Evolutionary conservation across 2,113 vertebrate species (phyloP).

Genomic region (Perccottus glenii): DNA sequence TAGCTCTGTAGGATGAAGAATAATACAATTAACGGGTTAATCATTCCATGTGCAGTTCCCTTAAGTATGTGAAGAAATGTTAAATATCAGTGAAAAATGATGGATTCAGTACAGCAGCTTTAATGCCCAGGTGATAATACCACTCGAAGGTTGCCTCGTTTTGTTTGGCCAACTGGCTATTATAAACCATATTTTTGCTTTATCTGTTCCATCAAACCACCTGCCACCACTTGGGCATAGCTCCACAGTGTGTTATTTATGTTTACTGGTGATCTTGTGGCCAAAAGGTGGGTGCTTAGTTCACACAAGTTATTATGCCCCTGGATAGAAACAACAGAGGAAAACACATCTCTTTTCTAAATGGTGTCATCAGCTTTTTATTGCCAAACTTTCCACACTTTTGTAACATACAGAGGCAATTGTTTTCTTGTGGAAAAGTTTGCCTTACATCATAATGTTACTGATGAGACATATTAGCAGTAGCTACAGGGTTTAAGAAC

Average conservation of each 20-base stretch:
- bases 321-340: slow-evolving; percentile 49
- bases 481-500: slow-evolving; percentile 10
- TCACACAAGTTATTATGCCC: slow-evolving; percentile 71
- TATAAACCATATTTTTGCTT: slow-evolving; percentile 56
- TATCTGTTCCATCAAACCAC: slow-evolving; percentile 72
- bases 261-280: slow-evolving; percentile 81
- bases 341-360: slow-evolving; percentile 74
- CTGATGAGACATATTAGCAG: slow-evolving; percentile 19
- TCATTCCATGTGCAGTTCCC: not conserved
- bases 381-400: slow-evolving; percentile 51
- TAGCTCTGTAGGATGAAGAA: not conserved
- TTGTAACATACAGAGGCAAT: slow-evolving; percentile 39
- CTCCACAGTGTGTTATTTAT: slow-evolving; percentile 79
- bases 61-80: no score
- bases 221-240: slow-evolving; percentile 74
- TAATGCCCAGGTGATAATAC: slow-evolving; percentile 75
- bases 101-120: slow-evolving; percentile 70
- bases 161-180: slow-evolving; percentile 59
- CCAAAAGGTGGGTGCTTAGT: slow-evolving; percentile 75
- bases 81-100: slow-evolving; percentile 60
- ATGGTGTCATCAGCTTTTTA: slow-evolving; percentile 62
- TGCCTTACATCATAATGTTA: slow-evolving; percentile 56
- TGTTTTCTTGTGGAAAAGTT: slow-evolving; percentile 39
- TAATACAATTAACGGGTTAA: slow-evolving; percentile 31
- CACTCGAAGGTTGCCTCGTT: slow-evolving; percentile 64